phyloP scores from a whole-genome alignment of 2,113 vertebrate genomes.

The Sebastes schlegelii region DNA sequence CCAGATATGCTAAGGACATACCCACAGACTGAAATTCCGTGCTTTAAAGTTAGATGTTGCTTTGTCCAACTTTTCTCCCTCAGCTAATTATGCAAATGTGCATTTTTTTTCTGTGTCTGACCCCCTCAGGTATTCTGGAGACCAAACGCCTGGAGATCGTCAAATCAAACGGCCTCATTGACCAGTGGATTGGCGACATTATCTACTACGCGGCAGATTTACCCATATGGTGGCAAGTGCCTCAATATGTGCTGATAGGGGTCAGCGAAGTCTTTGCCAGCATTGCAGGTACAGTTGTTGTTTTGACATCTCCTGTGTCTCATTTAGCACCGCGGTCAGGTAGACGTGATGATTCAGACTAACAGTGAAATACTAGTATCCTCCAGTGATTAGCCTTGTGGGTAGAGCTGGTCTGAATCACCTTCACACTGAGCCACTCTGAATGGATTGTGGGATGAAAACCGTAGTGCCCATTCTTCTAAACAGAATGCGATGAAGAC shows the following conservation, averaged over 20 bases:
- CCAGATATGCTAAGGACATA: too few species aligned
- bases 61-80: background rate
- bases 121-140: constrained; percentile 91
- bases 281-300: constrained; percentile 90
- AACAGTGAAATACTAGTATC: constrained; percentile 10
- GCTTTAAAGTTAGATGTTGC: too few species aligned
- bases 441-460: constrained; percentile 19
- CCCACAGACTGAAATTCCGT: too few species aligned
- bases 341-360: constrained; percentile 31
- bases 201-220: constrained; percentile 92
- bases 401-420: constrained; percentile 10
- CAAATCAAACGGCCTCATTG: constrained; percentile 82
- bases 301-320: constrained; percentile 42
- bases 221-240: constrained; percentile 97
- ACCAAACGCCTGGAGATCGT: constrained; percentile 91
- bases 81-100: constrained; percentile 4
- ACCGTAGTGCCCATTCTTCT: constrained; percentile 6
- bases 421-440: constrained; percentile 16
- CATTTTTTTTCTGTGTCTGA: constrained; percentile 32
- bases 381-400: constrained; percentile 13
- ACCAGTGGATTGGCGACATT: constrained; percentile 90
- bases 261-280: constrained; percentile 98
- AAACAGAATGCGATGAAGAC: constrained; percentile 41
- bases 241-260: constrained; percentile 97
- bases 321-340: constrained; percentile 18